Evolutionary conservation across 2,888 invertebrate genomes (phyloP).

Genomic region (Melanostoma scalare): DNA sequence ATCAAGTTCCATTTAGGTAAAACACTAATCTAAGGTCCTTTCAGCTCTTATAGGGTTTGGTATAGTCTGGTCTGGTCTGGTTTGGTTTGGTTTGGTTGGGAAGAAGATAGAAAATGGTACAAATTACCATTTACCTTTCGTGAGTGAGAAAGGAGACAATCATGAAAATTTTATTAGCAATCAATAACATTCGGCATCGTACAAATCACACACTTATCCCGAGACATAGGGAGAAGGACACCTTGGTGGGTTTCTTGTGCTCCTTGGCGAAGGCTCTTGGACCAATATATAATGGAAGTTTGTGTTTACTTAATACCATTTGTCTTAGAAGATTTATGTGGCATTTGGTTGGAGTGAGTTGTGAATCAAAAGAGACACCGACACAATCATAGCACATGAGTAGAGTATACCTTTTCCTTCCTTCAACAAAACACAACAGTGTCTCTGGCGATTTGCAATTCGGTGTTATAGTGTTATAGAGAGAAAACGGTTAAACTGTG

Average conservation of each 20-base stretch:
- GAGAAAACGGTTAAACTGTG: slow-evolving; percentile 61
- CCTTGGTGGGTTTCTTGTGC: slow-evolving; percentile 16
- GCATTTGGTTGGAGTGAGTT: slow-evolving; percentile 41
- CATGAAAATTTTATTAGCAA: slow-evolving; percentile 76
- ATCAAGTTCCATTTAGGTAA: slow-evolving; percentile 62
- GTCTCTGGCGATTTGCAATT: slow-evolving; percentile 63
- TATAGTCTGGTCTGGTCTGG: background rate
- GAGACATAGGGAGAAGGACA: slow-evolving; percentile 23
- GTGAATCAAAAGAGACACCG: background rate
- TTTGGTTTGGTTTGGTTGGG: background rate
- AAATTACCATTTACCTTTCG: slow-evolving; percentile 62
- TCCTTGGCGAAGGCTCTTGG: slow-evolving; percentile 38
- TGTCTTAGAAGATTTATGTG: slow-evolving; percentile 72
- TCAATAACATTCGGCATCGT: slow-evolving; percentile 75
- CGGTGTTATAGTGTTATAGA: slow-evolving; percentile 5
- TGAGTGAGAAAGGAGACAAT: slow-evolving; percentile 70
- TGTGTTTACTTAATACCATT: slow-evolving; percentile 72
- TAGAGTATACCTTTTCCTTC: no score
- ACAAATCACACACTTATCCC: slow-evolving; percentile 75
- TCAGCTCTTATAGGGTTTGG: background rate
- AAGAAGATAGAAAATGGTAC: background rate
- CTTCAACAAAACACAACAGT: slow-evolving; percentile 30
- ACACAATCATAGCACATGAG: background rate
- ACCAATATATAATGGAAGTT: slow-evolving; percentile 63
- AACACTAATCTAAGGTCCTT: slow-evolving; percentile 65